Conservation (phyloP, 2,797 vertebrate species). For the Caiman crocodilus region DNA sequence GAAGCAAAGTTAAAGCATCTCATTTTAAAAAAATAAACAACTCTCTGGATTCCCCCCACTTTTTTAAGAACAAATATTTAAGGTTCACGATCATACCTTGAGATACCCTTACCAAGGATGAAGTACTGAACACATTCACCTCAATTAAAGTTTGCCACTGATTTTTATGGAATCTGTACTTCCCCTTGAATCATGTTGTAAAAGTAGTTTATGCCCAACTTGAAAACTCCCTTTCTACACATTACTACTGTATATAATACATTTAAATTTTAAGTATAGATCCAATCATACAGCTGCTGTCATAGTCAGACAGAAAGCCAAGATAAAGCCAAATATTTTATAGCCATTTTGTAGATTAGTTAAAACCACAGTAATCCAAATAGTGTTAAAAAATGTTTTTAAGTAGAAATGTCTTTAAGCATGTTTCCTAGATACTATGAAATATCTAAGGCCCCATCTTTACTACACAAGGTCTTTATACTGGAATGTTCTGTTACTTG, state of each 20-base stretch:
- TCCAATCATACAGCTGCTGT: background rate
- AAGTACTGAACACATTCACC: too few relatives aligned
- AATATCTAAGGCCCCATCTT: background rate
- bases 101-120: too few relatives aligned
- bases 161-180: too few relatives aligned
- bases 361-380: background rate
- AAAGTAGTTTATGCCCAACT: background rate
- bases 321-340: background rate
- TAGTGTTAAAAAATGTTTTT: background rate
- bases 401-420: background rate
- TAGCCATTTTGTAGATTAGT: background rate
- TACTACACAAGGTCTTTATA: background rate
- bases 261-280: background rate
- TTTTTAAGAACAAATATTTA: too few relatives aligned
- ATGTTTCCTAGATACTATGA: background rate
- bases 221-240: background rate
- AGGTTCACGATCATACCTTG: too few relatives aligned
- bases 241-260: background rate
- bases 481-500: background rate
- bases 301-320: background rate
- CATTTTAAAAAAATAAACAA: too few relatives aligned
- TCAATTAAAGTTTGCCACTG: too few relatives aligned
- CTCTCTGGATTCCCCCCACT: too few relatives aligned
- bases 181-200: background rate
- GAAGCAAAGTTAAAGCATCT: too few relatives aligned